phyloP scores from a whole-genome alignment of 2,888 invertebrate species.

The Acanthosepion lycidas region DNA sequence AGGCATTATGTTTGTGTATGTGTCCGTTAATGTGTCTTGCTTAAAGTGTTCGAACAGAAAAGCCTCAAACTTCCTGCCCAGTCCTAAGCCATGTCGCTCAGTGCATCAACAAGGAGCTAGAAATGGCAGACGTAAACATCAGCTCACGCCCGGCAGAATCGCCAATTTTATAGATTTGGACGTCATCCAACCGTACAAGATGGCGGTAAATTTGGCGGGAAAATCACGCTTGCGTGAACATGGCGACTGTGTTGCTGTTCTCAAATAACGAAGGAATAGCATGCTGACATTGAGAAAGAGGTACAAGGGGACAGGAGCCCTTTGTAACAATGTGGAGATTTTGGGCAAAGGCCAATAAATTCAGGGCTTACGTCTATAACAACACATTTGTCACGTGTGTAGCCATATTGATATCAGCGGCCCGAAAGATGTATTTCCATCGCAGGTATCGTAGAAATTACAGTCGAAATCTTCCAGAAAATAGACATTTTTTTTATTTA shows the following conservation, averaged over 20 bases:
- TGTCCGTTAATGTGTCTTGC: no score
- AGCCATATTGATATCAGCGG: background rate
- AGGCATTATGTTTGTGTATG: no score
- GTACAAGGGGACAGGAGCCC: background rate
- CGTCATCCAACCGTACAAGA: background rate
- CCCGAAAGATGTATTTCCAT: no score
- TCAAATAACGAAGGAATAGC: background rate
- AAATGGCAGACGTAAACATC: background rate
- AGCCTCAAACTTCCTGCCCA: background rate
- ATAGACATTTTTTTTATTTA: background rate
- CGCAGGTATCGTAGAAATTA: background rate
- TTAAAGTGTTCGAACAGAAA: no score
- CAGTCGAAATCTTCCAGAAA: background rate
- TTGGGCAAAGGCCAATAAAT: background rate
- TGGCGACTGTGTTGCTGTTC: background rate
- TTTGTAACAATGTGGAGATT: background rate
- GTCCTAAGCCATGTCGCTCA: background rate
- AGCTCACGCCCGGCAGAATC: background rate
- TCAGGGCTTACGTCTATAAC: background rate
- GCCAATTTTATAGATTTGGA: background rate
- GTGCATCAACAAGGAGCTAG: background rate
- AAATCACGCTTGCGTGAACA: background rate
- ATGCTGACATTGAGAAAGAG: background rate
- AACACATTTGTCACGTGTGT: constrained; percentile 9
- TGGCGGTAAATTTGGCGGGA: background rate